These are phyloP conservation scores for Ochlodes sylvanus DNA, from an alignment of 2,888 invertebrate genomes.

Conservation along the genomic window DNA sequence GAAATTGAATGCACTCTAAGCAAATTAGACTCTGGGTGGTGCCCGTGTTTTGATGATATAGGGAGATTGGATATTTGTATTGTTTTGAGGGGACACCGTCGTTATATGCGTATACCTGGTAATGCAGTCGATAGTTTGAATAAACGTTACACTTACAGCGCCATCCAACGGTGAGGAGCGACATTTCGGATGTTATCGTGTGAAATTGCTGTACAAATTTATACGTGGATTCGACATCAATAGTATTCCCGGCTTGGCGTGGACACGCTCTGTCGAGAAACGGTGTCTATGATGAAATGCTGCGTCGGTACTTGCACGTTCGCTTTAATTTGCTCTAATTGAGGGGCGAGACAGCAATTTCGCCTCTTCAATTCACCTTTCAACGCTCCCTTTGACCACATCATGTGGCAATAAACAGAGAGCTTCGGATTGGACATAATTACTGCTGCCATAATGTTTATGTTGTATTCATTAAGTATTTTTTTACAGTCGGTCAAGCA, in stretches of 20 bases:
- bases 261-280: conserved; percentile 3
- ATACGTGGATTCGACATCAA: conserved; percentile 16
- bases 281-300: conserved; percentile 10
- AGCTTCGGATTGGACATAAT: background rate
- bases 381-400: conserved; percentile 20
- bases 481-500: no score
- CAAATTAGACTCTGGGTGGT: conserved; percentile 22
- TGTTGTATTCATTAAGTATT: no score
- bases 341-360: conserved; percentile 1
- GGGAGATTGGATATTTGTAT: conserved; percentile 35
- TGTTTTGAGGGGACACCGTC: conserved; percentile 32
- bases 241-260: background rate
- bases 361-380: conserved; percentile 20
- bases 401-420: conserved; percentile 1
- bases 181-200: background rate
- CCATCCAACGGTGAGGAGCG: background rate
- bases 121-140: conserved; percentile 14
- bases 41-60: conserved; percentile 30
- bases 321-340: conserved; percentile 24
- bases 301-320: conserved; percentile 10
- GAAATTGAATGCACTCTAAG: conserved; percentile 38
- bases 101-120: background rate
- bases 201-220: background rate
- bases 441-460: background rate
- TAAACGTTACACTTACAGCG: conserved; percentile 16